Conservation (phyloP, 2,113 vertebrate species). For the Amazona vittata region DNA sequence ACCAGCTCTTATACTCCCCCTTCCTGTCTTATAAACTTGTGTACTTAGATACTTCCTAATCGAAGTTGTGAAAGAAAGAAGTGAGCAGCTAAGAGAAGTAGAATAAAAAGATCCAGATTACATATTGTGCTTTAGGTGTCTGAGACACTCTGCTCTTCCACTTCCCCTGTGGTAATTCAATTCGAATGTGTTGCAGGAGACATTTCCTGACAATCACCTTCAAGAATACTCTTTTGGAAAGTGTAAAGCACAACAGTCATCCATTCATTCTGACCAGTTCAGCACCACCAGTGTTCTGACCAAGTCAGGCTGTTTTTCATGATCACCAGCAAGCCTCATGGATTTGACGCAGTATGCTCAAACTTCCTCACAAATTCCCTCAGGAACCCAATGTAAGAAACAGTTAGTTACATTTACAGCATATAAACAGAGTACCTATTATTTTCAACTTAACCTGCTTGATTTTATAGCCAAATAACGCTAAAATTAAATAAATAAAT, state of each 20-base stretch:
- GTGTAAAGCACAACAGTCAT: rapidly evolving
- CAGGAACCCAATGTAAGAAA: no score
- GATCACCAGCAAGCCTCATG: rapidly evolving
- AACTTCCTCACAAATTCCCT: neutral
- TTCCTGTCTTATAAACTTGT: neutral
- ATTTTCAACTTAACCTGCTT: neutral
- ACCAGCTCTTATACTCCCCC: neutral
- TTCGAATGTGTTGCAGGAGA: neutral
- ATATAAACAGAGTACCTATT: neutral
- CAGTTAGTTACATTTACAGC: neutral
- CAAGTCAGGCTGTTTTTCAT: neutral
- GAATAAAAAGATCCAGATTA: neutral
- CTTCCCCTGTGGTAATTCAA: neutral
- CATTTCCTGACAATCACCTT: neutral
- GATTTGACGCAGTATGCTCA: neutral
- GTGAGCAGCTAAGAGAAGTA: neutral
- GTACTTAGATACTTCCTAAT: neutral
- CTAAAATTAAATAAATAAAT: neutral
- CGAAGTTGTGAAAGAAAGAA: neutral
- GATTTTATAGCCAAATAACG: neutral
- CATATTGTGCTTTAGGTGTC: neutral
- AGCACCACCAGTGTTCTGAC: neutral
- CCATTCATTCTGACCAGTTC: neutral
- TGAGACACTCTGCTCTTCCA: neutral
- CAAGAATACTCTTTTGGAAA: neutral